phyloP scores from a whole-genome alignment of 1,140 invertebrate species.

The Aphelinus certus region DNA sequence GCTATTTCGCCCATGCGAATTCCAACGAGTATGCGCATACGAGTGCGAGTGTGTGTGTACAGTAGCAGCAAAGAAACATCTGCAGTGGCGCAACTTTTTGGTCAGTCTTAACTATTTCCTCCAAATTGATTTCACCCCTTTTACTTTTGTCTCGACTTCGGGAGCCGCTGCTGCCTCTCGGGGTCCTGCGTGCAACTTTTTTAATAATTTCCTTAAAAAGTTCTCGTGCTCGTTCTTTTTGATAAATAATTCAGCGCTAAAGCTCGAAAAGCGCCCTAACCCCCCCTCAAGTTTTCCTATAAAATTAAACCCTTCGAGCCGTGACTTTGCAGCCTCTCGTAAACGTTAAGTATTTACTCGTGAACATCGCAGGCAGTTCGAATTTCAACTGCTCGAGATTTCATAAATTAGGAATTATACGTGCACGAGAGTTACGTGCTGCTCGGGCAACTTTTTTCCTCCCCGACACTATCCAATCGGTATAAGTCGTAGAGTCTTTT shows the following conservation, averaged over 20 bases:
- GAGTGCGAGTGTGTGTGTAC: background rate
- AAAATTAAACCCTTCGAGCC: conserved; percentile 32
- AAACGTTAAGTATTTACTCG: conserved; percentile 38
- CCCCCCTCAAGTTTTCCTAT: conserved; percentile 28
- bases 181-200: conserved; percentile 17
- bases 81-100: conserved; percentile 14
- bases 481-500: conserved; percentile 11
- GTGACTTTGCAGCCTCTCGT: conserved; percentile 1
- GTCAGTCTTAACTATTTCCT: conserved; percentile 33
- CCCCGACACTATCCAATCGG: background rate
- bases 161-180: background rate
- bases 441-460: background rate
- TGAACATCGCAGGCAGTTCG: conserved; percentile 11
- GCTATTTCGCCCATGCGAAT: background rate
- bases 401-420: conserved; percentile 19
- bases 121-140: conserved; percentile 27
- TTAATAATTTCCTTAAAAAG: conserved; percentile 40
- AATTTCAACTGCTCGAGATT: conserved; percentile 31
- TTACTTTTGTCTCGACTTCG: conserved; percentile 14
- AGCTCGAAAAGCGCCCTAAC: conserved; percentile 10
- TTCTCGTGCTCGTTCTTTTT: conserved; percentile 27
- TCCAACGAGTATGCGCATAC: background rate
- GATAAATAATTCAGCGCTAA: conserved; percentile 38
- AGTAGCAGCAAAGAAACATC: conserved; percentile 22
- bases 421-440: too few species aligned